Evolutionary conservation across 2,113 vertebrate species (phyloP), one percentile per base, ranked within the genome.

Genomic region (Oncorhynchus masou): DNA sequence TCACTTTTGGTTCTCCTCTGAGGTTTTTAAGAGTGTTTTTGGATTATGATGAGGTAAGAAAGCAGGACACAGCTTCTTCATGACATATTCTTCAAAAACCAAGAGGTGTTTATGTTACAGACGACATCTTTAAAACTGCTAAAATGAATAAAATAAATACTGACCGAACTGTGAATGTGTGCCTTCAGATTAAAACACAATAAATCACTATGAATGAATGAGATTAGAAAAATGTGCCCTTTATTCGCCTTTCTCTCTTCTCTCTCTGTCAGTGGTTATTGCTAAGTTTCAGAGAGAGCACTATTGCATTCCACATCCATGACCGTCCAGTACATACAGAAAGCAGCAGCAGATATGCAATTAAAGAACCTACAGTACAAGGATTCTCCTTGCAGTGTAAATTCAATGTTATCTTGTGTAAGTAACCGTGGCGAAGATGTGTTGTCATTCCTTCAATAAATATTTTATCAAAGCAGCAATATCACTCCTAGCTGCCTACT

Each of bases 401-500:
- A 45, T 45, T 45, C 8, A 54, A 54, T 1, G 49, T 54, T 54
- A 22, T 24, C 62, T 27, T 27, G 4, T 4, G 62, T 13, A 65
- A 65, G 20, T 24, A 7, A 4, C 25, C 7, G 13, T 67, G 31
- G 3, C 11, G 5, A 29, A 67, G 11, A 16, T 19, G 12, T 54
- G 49, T 16, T 54, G 49, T 16, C 15, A 54, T 54, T 54, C 49
- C 4, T 54, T 15, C 65, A 67, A 12, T 29, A 29, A 27, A 67
- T 29, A 19, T 31, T 16, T 67, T 3, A 67, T 13, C 12, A 16
- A 54, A 54, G 54, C 77, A 71, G 19, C 64, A 11, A 71, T 59
- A 22, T 71, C 11, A n/a, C 27, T 60, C 57, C 3, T 62, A 29
- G 24, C 68, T 78, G 75, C 72, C 59, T 72, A 68, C 67, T 57